phyloP scores from a whole-genome alignment of 2,113 vertebrate genomes.

The Nothobranchius furzeri region DNA sequence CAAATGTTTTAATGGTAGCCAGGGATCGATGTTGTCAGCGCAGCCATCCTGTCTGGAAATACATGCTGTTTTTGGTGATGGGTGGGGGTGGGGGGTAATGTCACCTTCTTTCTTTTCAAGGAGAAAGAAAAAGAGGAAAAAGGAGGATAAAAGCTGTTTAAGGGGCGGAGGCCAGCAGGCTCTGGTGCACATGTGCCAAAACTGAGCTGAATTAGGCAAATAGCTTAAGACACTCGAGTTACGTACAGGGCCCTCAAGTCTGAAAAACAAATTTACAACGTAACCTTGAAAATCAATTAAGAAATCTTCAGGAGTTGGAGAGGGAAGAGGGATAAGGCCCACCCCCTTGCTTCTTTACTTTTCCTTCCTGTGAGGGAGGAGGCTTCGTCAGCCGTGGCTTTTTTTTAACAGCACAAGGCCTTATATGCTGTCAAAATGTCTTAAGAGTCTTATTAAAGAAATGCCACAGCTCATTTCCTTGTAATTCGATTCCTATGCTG shows the following conservation, averaged over 20 bases:
- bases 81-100: slow-evolving; percentile 23
- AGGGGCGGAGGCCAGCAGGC: slow-evolving; percentile 28
- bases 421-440: slow-evolving; percentile 81
- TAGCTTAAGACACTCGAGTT: slow-evolving; percentile 43
- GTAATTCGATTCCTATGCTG: slow-evolving; percentile 79
- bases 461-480: slow-evolving; percentile 79
- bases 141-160: not conserved
- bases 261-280: slow-evolving; percentile 79
- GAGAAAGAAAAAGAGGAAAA: slow-evolving; percentile 30
- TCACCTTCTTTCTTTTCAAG: slow-evolving; percentile 53
- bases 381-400: slow-evolving; percentile 60
- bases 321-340: slow-evolving; percentile 49
- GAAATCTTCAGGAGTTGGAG: slow-evolving; percentile 58
- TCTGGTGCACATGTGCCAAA: slow-evolving; percentile 42
- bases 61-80: slow-evolving; percentile 45
- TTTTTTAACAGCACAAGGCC: slow-evolving; percentile 67
- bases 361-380: slow-evolving; percentile 45
- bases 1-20: slow-evolving; percentile 82
- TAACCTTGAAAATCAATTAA: slow-evolving; percentile 85
- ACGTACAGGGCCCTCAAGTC: slow-evolving; percentile 43
- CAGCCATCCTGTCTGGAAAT: slow-evolving; percentile 80
- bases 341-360: slow-evolving; percentile 29
- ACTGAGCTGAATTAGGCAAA: slow-evolving; percentile 57
- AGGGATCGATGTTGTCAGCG: slow-evolving; percentile 79
- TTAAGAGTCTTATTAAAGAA: slow-evolving; percentile 81